Evolutionary conservation across 2,888 invertebrate species (phyloP).

Genomic region (Eupelmus urozonus): DNA sequence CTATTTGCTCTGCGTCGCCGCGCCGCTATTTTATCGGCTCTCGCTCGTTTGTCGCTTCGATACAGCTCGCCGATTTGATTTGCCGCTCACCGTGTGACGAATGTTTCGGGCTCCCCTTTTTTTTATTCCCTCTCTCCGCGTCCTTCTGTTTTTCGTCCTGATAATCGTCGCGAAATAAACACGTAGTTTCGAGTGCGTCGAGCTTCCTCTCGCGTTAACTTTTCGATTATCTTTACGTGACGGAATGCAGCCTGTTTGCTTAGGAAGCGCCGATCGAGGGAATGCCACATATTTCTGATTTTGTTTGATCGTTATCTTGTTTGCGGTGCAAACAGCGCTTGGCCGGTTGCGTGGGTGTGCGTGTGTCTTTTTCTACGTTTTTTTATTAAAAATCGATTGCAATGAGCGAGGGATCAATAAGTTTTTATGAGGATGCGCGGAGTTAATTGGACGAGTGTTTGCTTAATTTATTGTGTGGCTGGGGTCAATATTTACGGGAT

Average conservation of each 20-base stretch:
- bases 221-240: slow-evolving; percentile 23
- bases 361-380: too few relatives aligned
- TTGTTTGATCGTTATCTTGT: slow-evolving; percentile 16
- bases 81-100: slow-evolving; percentile 10
- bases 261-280: background rate
- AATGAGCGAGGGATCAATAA: background rate
- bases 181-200: background rate
- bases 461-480: background rate
- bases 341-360: background rate
- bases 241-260: slow-evolving; percentile 21
- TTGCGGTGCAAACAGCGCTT: slow-evolving; percentile 4
- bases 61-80: slow-evolving; percentile 30
- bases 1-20: background rate
- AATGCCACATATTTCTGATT: background rate
- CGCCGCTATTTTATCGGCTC: slow-evolving; percentile 21
- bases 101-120: background rate
- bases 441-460: slow-evolving; percentile 15
- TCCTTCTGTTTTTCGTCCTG: background rate
- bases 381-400: slow-evolving; percentile 28
- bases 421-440: background rate
- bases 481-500: background rate
- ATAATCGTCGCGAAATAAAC: background rate
- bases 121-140: background rate
- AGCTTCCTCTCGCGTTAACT: background rate
- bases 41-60: slow-evolving; percentile 24